Evolutionary conservation across 2,113 vertebrate genomes (phyloP).

Genomic region (Trichechus manatus): DNA sequence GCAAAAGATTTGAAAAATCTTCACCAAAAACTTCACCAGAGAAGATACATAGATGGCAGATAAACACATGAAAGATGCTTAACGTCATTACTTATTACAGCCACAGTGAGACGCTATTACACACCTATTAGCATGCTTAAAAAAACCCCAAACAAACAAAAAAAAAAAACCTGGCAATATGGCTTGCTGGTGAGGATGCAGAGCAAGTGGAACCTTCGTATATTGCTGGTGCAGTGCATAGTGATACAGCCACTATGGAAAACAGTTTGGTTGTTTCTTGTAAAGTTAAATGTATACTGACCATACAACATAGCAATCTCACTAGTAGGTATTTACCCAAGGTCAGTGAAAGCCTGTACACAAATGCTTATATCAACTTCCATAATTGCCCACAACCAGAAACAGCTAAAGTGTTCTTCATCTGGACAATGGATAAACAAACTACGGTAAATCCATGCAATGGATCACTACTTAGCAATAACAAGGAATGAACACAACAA

Average conservation of each 20-base stretch:
- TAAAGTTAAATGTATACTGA: neutral
- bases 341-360: neutral
- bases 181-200: neutral
- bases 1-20: neutral
- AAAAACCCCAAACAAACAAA: neutral
- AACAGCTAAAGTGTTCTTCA: neutral
- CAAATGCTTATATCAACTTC: neutral
- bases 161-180: too few species aligned
- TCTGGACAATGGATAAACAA: neutral
- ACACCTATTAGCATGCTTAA: neutral
- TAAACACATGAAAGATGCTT: neutral
- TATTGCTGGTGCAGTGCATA: too few species aligned
- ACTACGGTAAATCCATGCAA: rapidly evolving
- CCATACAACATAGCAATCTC: neutral
- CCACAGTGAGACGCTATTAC: too few species aligned
- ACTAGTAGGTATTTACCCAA: neutral
- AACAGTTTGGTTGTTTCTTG: neutral
- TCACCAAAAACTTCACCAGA: neutral
- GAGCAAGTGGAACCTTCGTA: too few species aligned
- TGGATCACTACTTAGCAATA: neutral
- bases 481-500: neutral
- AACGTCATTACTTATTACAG: neutral
- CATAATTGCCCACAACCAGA: neutral
- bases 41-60: neutral
- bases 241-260: too few species aligned